phyloP scores from a whole-genome alignment of 2,888 invertebrate genomes.

The Hyppa rectilinea region DNA sequence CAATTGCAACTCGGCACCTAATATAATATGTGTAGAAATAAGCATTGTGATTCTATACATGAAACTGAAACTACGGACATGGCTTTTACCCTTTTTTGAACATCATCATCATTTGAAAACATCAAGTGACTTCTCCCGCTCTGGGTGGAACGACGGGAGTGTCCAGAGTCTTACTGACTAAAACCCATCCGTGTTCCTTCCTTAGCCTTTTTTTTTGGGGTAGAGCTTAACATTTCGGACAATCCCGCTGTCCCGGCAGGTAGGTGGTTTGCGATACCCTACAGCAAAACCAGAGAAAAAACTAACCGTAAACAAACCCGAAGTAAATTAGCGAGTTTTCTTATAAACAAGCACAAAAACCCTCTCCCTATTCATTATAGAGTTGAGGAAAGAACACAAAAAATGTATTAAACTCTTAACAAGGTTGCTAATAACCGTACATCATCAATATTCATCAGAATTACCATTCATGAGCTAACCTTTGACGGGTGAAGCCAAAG shows the following conservation, averaged over 20 bases:
- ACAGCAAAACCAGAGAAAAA: background rate
- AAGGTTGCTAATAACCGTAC: conserved; percentile 54
- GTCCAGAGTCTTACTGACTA: too few species aligned
- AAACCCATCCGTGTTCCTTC: too few species aligned
- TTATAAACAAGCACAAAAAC: conserved; percentile 21
- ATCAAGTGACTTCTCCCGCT: too few species aligned
- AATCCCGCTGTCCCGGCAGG: too few species aligned
- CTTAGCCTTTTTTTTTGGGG: too few species aligned
- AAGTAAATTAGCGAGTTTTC: conserved; percentile 3
- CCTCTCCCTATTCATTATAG: conserved; percentile 32
- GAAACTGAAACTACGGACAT: too few species aligned
- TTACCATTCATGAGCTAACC: conserved; percentile 55
- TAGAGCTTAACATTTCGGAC: too few species aligned
- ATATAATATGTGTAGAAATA: background rate
- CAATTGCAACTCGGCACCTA: background rate
- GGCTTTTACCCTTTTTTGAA: too few species aligned
- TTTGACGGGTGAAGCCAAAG: conserved; percentile 45
- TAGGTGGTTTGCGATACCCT: too few species aligned
- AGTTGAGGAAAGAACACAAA: conserved; percentile 35
- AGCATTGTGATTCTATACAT: too few species aligned
- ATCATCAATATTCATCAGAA: conserved; percentile 63
- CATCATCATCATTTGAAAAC: too few species aligned
- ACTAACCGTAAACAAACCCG: background rate
- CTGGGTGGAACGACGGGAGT: too few species aligned
- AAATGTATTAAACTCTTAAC: conserved; percentile 57